phyloP scores from a whole-genome alignment of 2,888 invertebrate species.

The Carcina quercana region DNA sequence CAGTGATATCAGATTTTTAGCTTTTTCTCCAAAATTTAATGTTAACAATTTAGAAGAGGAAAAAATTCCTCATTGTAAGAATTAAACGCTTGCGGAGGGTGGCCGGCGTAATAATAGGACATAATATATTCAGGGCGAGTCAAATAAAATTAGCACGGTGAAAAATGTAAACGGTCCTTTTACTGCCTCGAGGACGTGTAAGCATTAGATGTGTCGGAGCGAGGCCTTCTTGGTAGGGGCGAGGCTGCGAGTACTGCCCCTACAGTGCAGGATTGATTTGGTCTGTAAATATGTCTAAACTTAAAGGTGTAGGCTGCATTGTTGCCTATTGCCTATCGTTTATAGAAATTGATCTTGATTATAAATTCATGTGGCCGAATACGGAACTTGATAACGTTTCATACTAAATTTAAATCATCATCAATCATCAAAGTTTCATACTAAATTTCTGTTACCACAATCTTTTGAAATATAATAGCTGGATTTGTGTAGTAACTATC shows the following conservation, averaged over 20 bases:
- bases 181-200: constrained; percentile 63
- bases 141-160: constrained; percentile 74
- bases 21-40: constrained; percentile 54
- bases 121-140: constrained; percentile 72
- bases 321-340: too few relatives aligned
- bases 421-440: too few relatives aligned
- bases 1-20: constrained; percentile 58
- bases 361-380: too few relatives aligned
- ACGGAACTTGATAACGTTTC: too few relatives aligned
- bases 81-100: constrained; percentile 59
- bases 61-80: constrained; percentile 61
- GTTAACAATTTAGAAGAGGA: constrained; percentile 60
- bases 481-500: too few relatives aligned
- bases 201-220: constrained; percentile 45
- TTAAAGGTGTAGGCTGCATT: too few relatives aligned
- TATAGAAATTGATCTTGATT: too few relatives aligned
- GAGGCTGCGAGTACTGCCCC: not conserved
- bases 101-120: constrained; percentile 60
- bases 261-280: not conserved
- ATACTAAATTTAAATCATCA: too few relatives aligned
- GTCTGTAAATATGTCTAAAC: too few relatives aligned
- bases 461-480: too few relatives aligned
- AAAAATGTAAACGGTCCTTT: constrained; percentile 71
- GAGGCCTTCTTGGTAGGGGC: constrained; percentile 37
- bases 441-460: too few relatives aligned